Evolutionary conservation across 1,140 invertebrate species (phyloP).

Genomic region (Drosophila littoralis): DNA sequence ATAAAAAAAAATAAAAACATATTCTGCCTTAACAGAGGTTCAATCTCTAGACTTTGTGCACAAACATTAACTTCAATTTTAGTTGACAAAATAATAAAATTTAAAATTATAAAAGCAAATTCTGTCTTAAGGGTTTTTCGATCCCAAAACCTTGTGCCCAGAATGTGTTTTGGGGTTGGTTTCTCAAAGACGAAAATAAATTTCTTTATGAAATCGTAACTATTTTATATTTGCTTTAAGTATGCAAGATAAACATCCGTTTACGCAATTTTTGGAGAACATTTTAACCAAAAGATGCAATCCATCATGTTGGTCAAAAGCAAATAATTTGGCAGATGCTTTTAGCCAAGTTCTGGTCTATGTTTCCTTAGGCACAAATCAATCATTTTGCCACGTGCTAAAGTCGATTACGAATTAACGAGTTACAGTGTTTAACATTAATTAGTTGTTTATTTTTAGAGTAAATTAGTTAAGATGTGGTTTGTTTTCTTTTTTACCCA

Average conservation of each 20-base stretch:
- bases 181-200: background rate
- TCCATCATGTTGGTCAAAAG: conserved; percentile 1
- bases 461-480: background rate
- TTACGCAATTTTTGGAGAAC: background rate
- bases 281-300: background rate
- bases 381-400: conserved; percentile 20
- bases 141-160: too few species aligned
- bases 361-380: conserved; percentile 9
- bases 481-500: background rate
- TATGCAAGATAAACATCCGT: background rate
- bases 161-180: too few species aligned
- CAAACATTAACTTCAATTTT: too few species aligned
- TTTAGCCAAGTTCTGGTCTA: background rate
- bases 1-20: too few species aligned
- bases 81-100: too few species aligned
- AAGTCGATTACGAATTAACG: background rate
- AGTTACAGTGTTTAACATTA: background rate
- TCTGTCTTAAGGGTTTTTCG: too few species aligned
- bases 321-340: background rate
- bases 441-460: background rate
- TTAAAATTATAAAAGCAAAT: too few species aligned
- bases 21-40: too few species aligned
- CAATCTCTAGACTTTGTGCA: too few species aligned
- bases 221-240: conserved; percentile 1
- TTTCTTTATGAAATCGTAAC: background rate